A percentile compares a stretch with the other conserved stretches of the same genome.
Conservation (phyloP, 2,888 invertebrate genomes). For the Cyaniris semiargus region DNA sequence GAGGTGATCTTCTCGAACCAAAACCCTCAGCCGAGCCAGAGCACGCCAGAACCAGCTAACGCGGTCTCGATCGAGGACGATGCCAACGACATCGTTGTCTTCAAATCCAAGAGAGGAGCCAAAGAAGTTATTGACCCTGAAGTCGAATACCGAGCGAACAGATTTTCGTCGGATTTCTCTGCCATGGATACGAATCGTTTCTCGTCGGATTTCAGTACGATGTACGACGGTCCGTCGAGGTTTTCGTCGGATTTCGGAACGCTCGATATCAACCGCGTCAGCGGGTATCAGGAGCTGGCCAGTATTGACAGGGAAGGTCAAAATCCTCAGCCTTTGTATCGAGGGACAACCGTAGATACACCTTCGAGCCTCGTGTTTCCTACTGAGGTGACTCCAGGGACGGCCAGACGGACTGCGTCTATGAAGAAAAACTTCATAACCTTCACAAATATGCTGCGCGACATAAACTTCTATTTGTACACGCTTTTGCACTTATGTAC, state of each 20-base stretch:
- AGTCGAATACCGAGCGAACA: conserved; percentile 54
- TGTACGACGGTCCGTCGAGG: conserved; percentile 54
- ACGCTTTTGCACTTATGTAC: conserved; percentile 75
- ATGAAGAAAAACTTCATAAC: conserved; percentile 72
- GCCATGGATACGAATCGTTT: conserved; percentile 57
- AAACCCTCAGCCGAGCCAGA: conserved; percentile 44
- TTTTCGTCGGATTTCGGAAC: conserved; percentile 65
- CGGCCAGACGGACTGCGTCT: conserved; percentile 67
- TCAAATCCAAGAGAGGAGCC: conserved; percentile 63
- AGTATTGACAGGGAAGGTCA: conserved; percentile 64
- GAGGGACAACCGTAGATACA: conserved; percentile 77
- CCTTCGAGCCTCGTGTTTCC: conserved; percentile 62
- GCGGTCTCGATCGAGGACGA: conserved; percentile 59
- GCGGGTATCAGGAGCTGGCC: conserved; percentile 67
- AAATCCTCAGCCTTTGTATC: conserved; percentile 77
- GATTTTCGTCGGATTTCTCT: conserved; percentile 65
- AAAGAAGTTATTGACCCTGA: conserved; percentile 67
- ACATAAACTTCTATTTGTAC: conserved; percentile 79
- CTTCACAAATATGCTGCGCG: conserved; percentile 64
- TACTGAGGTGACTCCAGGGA: conserved; percentile 63
- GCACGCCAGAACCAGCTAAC: conserved; percentile 38
- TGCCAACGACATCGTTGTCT: conserved; percentile 66
- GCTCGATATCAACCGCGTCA: conserved; percentile 57
- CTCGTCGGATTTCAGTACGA: conserved; percentile 61
- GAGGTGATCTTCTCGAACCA: conserved; percentile 80